Percentiles rank a stretch among this genome's conserved stretches.
Evolutionary conservation across 1,140 invertebrate species (phyloP).

Genomic region (Nixonia krombeini): DNA sequence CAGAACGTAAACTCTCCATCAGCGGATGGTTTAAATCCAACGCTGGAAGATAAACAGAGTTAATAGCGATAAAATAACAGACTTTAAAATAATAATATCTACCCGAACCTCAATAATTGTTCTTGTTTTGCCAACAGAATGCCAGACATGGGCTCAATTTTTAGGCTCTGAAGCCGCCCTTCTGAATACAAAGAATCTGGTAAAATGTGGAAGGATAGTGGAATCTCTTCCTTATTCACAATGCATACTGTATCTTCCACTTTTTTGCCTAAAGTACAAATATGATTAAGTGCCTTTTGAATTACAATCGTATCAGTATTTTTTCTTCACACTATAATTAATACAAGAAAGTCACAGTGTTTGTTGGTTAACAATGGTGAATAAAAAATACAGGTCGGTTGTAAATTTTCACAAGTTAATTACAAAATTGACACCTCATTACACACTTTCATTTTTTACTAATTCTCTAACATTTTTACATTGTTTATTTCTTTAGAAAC

Average conservation of each 20-base stretch:
- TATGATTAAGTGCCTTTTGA: no score
- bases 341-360: no score
- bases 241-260: slow-evolving; percentile 24
- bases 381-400: no score
- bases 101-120: slow-evolving; percentile 45
- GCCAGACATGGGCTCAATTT: slow-evolving; percentile 60
- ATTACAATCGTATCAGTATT: no score
- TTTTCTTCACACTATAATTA: no score
- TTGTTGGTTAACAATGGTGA: no score
- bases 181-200: slow-evolving; percentile 58
- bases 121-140: slow-evolving; percentile 50
- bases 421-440: no score
- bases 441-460: no score
- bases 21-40: slow-evolving; percentile 56
- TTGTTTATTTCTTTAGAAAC: no score
- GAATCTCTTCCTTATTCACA: slow-evolving; percentile 61
- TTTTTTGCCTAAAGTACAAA: slow-evolving; percentile 5
- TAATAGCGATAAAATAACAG: background rate
- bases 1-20: slow-evolving; percentile 59
- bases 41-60: slow-evolving; percentile 48
- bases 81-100: background rate
- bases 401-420: no score
- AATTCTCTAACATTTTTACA: no score
- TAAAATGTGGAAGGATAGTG: slow-evolving; percentile 56
- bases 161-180: slow-evolving; percentile 54